phyloP scores from a whole-genome alignment of 2,797 vertebrate species.

The Muscicapa comitata region DNA sequence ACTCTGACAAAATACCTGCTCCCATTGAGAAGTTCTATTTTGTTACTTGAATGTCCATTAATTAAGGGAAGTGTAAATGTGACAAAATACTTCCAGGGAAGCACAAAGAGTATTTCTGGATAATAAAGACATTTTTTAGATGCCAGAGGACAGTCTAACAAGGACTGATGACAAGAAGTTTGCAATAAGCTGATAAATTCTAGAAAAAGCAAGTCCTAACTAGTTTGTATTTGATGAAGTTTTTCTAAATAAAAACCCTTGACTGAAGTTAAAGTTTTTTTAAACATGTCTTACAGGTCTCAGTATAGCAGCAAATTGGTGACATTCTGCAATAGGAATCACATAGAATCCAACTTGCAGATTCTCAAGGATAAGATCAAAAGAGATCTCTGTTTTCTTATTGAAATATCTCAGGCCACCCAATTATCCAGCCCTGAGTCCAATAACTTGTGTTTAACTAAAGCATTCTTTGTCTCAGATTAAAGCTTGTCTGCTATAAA shows the following conservation, averaged over 20 bases:
- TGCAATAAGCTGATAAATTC: background rate
- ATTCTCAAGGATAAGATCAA: background rate
- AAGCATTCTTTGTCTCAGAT: slow-evolving; percentile 35
- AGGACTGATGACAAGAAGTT: background rate
- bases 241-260: background rate
- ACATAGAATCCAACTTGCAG: background rate
- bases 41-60: background rate
- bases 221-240: background rate
- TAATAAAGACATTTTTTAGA: background rate
- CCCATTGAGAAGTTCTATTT: background rate
- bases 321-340: background rate
- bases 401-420: slow-evolving; percentile 1
- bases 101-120: background rate
- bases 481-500: slow-evolving; percentile 7
- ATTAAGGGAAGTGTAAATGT: background rate
- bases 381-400: background rate
- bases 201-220: background rate
- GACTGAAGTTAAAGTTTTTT: background rate
- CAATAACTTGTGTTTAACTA: slow-evolving; percentile 8
- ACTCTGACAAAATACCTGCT: background rate
- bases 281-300: fast-evolving
- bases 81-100: background rate
- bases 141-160: background rate
- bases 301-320: background rate
- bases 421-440: slow-evolving; percentile 3